Conservation (phyloP, 1,140 invertebrate species). For the Trigoniulus corallinus region DNA sequence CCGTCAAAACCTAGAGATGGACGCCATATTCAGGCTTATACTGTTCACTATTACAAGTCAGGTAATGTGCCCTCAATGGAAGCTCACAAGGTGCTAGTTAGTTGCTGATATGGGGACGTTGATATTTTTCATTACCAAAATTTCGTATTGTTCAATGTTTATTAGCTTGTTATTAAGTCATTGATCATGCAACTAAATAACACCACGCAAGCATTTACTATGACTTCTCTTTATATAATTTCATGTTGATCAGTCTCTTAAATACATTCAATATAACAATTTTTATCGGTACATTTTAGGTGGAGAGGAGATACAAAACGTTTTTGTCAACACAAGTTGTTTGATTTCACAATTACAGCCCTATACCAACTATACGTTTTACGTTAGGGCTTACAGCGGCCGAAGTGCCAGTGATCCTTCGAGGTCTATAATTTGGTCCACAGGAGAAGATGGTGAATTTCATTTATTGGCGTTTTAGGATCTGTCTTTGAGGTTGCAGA, state of each 20-base stretch:
- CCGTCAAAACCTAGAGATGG: constrained; percentile 20
- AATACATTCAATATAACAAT: no score
- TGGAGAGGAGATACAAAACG: constrained; percentile 35
- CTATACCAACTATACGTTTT: constrained; percentile 49
- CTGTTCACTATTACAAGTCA: constrained; percentile 40
- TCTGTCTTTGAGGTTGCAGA: neutral
- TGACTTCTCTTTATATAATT: no score
- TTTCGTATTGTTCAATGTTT: neutral
- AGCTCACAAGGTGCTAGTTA: no score
- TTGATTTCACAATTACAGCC: constrained; percentile 36
- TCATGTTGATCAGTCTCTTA: no score
- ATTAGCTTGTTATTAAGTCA: no score
- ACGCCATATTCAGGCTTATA: constrained; percentile 35
- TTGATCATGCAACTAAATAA: no score
- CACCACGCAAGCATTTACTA: no score
- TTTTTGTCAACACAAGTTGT: constrained; percentile 33
- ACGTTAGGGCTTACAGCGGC: constrained; percentile 40
- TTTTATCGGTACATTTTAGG: constrained; percentile 10
- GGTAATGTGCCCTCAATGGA: no score
- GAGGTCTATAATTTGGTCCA: constrained; percentile 37
- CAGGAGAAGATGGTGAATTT: constrained; percentile 36
- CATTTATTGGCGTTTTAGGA: neutral
- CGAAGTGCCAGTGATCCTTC: constrained; percentile 42
- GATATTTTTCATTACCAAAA: neutral
- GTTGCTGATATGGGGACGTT: constrained; percentile 9